Base-by-base conservation (phyloP, 1,140 invertebrate species). In the Andrena cerasifolii region DNA sequence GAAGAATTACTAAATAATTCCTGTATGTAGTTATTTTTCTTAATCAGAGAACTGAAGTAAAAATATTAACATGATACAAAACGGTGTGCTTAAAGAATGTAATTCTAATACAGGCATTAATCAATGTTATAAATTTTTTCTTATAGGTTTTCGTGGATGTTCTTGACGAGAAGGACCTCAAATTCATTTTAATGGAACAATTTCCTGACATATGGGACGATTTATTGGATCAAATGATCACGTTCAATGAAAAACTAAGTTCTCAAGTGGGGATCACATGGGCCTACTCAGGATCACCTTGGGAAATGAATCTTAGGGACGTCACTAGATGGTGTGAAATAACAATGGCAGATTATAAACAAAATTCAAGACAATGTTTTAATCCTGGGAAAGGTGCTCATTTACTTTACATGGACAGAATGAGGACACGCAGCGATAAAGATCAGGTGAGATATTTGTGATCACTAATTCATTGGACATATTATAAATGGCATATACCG, bases 251-350 rank as follows among this genome's bases (percentile, higher is more conserved):
- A 66, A 92, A 92, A 91, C 92, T 99, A 14, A 93, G 94, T 12
- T 88, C 93, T 56, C 94, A 96, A 83, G 95, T 95, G 63, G 94
- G 96, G 47, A 90, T 94, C 36, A 87, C 90, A 33, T 98, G 96
- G 94, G 97, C 96, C 1, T 93, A 95, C 76, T 94, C 93, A 89
- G 98, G 98, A 7, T 95, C 96, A 1, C 98, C 98, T 0, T 99
- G 97, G 96, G 99, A 99, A 91, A 98, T 99, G 91, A 99, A 99
- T 93, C 92, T 99, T 43, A 94, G 99, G 86, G 99, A 99, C 90
- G 93, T 99, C 70, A 96, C 96, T 49, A 95, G 99, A 83, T 99
- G 98, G 98, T 98, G 97, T 90, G 95, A 99, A 88, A 90, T 94
- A 0, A 93, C 94, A 2, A 79, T 93, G 18, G 72, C 83, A 28